Evolutionary conservation across 2,888 invertebrate genomes (phyloP).

Genomic region (Apomyelois bistriatella): DNA sequence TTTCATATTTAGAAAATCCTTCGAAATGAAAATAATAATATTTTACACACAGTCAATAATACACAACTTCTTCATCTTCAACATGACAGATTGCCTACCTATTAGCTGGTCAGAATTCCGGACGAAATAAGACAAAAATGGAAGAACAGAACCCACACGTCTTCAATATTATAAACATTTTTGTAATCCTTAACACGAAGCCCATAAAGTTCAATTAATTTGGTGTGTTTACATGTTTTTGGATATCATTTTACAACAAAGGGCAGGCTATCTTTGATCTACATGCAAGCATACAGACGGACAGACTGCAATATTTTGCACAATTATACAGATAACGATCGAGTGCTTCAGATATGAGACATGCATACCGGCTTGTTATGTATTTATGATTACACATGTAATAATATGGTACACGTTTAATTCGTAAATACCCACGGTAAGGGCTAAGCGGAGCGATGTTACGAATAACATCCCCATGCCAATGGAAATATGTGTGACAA

Average conservation of each 20-base stretch:
- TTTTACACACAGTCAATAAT: background rate
- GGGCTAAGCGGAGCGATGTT: background rate
- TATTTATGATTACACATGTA: slow-evolving; percentile 32
- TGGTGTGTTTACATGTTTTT: background rate
- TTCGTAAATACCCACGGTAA: background rate
- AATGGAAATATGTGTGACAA: too few species aligned
- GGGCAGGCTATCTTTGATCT: slow-evolving; percentile 40
- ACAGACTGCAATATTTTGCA: slow-evolving; percentile 63
- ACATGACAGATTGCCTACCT: slow-evolving; percentile 11
- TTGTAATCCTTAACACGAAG: background rate
- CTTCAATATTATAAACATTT: background rate
- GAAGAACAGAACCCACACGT: slow-evolving; percentile 12
- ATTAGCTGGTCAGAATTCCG: background rate
- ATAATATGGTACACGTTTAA: slow-evolving; percentile 17
- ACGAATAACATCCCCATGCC: too few species aligned
- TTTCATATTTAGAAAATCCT: background rate
- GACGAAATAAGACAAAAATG: slow-evolving; percentile 12
- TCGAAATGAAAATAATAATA: background rate
- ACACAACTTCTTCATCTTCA: background rate
- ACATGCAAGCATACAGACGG: slow-evolving; percentile 46
- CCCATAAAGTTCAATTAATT: slow-evolving; percentile 12
- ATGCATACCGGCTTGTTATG: slow-evolving; percentile 42
- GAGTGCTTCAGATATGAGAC: slow-evolving; percentile 48
- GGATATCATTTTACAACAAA: slow-evolving; percentile 22
- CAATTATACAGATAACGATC: slow-evolving; percentile 67